phyloP scores from a whole-genome alignment of 2,113 vertebrate genomes.

The Lynx canadensis region DNA sequence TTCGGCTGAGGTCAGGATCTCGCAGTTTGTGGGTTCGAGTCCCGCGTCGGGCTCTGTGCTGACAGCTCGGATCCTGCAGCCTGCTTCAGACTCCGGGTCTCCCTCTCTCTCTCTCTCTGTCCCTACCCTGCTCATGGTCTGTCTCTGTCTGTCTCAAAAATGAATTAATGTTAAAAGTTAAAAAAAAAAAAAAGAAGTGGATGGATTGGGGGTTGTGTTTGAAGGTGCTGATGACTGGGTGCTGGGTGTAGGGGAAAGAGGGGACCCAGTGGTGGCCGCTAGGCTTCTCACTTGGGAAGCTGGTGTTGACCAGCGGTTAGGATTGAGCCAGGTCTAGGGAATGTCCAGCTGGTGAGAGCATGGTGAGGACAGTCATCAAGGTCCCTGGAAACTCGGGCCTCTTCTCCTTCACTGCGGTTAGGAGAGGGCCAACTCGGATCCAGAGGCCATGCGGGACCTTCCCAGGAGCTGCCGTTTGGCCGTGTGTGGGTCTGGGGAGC shows the following conservation, averaged over 20 bases:
- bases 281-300: not conserved
- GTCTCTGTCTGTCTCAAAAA: too few relatives aligned
- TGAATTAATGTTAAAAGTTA: too few relatives aligned
- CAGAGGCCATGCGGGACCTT: not conserved
- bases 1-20: too few relatives aligned
- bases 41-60: too few relatives aligned
- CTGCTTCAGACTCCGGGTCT: too few relatives aligned
- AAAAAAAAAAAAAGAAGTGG: too few relatives aligned
- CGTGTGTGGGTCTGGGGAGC: rapidly evolving
- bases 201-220: rapidly evolving
- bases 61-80: too few relatives aligned
- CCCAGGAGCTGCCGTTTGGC: not conserved
- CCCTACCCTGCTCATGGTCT: too few relatives aligned
- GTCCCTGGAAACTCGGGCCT: not conserved
- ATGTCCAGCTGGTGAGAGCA: not conserved
- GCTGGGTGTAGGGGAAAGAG: not conserved
- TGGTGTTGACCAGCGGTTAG: not conserved
- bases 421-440: not conserved
- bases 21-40: too few relatives aligned
- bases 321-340: not conserved
- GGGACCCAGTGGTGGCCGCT: rapidly evolving
- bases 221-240: rapidly evolving
- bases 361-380: not conserved
- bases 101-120: too few relatives aligned
- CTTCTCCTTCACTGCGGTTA: not conserved